Evolutionary conservation across 2,113 vertebrate species (phyloP), one percentile per base, ranked within the genome.

Genomic region (Pangasianodon hypophthalmus): DNA sequence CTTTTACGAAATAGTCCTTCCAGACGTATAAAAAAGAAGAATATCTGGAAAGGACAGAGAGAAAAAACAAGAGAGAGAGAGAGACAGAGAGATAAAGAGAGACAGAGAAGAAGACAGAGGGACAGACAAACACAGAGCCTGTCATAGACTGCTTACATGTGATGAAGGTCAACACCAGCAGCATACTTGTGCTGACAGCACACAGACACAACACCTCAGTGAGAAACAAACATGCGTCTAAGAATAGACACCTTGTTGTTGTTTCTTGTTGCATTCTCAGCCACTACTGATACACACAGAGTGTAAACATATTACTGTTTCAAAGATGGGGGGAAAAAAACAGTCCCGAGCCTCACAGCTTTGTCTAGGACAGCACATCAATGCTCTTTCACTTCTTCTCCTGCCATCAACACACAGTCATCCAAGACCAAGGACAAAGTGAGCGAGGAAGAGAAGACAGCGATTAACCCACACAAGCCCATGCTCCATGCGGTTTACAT

Each of bases 161-260:
- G 62, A 90, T 32, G 67, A 85, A 62, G 88, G 83, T 82, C 86
- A 85, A 67, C 62, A 60, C 71, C 60, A 26, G 80, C 29, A 69
- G 44, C 48, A 79, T 58, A 18, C 44, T 73, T 56, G 67, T 52
- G 4, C 67, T 89, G 82, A 89, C 88, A 85, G 84, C 77, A 90
- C 85, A 67, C 48, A 86, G 84, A 56, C 84, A 90, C 29, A 79
- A 81, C 84, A 90, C 4, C 88, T 46, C 37, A 6, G 75, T 58
- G 62, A 81, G 82, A 86, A 87, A 82, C 37, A 71, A 86, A 71
- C 71, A 81, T 10, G 29, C 46, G 9, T 50, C 73, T 77, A 69
- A 26, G 58, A 80, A 86, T 80, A 86, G 21, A 29, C 32, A 13
- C 44, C 6, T 44, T 2, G 37, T 14, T 67, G 73, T 80, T 26